Evolutionary conservation across 2,797 vertebrate species (phyloP), one percentile per base, ranked within the genome.

Genomic region (Microhierax caerulescens): DNA sequence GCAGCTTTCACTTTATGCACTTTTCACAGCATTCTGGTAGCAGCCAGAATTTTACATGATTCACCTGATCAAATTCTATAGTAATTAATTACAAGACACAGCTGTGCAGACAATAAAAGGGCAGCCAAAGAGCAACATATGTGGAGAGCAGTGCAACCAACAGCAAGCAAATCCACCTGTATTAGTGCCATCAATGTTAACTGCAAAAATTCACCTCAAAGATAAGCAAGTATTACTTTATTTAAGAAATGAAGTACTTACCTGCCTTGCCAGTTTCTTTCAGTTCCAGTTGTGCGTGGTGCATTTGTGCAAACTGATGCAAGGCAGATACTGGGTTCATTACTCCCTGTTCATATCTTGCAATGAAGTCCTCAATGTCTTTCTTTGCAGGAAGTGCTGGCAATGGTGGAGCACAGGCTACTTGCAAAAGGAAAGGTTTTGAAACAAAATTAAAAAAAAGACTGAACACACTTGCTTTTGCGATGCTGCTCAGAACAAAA

Each of bases 221-320:
- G 20, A 51, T 0, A n/a, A 50, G 28, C 8, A 79, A 59, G 0
- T 2, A 16, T 2, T 43, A 17, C 28, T 64, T 50, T 51, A 53
- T 64, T 50, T 51, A 53, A 59, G 4, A 57, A 65, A 36, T 68
- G 3, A 56, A 73, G 10, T 21, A 84, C 70, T 98, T 98, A 80
- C 98, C 99, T 98, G 97, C 86, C 85, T 99, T 98, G 23, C 98
- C 97, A 0, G 99, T 99, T 98, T 99, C 99, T 94, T 99, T 99
- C 15, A 99, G 76, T 72, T 99, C 98, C 90, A 99, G 95, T 5
- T 98, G 97, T 87, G 98, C 97, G 27, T 97, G 93, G 34, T 98
- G 94, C 84, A 97, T 96, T 41, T 98, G 98, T 14, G 98, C 98
- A 48, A 99, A 98, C 77, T 99, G 97, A 96, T 99, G 95, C 48